Evolutionary conservation across 2,888 invertebrate species (phyloP).

Genomic region (Saturnia pavonia): DNA sequence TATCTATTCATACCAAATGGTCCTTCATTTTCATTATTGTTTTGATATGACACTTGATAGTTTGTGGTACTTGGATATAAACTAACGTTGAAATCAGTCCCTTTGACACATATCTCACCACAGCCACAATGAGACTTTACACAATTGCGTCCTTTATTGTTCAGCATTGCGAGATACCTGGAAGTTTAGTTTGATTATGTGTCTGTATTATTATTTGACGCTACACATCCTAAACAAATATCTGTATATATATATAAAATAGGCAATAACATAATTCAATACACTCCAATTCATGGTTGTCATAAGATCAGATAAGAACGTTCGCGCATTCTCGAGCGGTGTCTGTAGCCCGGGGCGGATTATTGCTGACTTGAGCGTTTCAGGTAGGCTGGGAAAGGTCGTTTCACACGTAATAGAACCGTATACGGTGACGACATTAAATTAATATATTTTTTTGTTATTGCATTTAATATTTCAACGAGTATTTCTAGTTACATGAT

Average conservation of each 20-base stretch:
- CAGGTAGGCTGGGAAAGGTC: constrained; percentile 25
- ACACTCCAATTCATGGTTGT: constrained; percentile 10
- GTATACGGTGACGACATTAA: background rate
- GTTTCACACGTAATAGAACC: constrained; percentile 5
- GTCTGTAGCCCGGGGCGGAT: constrained; percentile 27
- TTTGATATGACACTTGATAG: too few relatives aligned
- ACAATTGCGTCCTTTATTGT: background rate
- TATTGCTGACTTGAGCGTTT: constrained; percentile 34
- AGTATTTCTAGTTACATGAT: background rate
- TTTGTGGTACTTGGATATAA: too few relatives aligned
- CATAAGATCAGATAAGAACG: constrained; percentile 22
- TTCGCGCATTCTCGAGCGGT: constrained; percentile 15
- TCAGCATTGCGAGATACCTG: background rate
- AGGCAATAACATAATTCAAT: constrained; percentile 13
- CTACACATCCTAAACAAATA: constrained; percentile 3
- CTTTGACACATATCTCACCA: too few relatives aligned
- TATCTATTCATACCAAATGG: too few relatives aligned
- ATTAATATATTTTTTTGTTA: background rate
- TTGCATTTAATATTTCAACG: background rate
- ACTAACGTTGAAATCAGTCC: too few relatives aligned
- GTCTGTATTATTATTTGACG: background rate
- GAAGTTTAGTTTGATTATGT: background rate
- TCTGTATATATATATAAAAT: background rate
- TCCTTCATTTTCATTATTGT: too few relatives aligned
- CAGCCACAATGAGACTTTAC: background rate